Conservation (phyloP, 1,140 invertebrate genomes). For the Melipona quadrifasciata region DNA sequence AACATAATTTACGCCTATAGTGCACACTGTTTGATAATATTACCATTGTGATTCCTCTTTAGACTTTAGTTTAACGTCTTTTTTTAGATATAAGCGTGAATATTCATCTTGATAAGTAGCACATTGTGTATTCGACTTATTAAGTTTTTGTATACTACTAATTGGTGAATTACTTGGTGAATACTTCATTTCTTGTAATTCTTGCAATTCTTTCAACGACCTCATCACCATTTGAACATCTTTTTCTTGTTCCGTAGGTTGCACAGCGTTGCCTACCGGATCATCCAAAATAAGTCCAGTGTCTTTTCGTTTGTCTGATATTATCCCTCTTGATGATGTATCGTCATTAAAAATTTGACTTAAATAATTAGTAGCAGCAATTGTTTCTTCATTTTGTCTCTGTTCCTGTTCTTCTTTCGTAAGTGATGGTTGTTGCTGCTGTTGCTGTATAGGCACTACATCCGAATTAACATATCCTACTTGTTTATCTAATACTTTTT, state of each 20-base stretch:
- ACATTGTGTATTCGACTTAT: conserved; percentile 70
- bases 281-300: conserved; percentile 63
- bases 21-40: conserved; percentile 40
- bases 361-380: conserved; percentile 81
- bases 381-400: conserved; percentile 77
- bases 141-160: conserved; percentile 65
- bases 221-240: conserved; percentile 79
- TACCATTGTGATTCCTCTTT: conserved; percentile 77
- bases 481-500: conserved; percentile 64
- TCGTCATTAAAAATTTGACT: conserved; percentile 81
- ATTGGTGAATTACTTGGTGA: conserved; percentile 76
- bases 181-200: conserved; percentile 74
- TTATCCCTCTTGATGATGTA: conserved; percentile 44
- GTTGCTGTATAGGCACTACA: conserved; percentile 57
- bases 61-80: conserved; percentile 74
- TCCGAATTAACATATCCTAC: conserved; percentile 50
- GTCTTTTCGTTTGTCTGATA: conserved; percentile 68
- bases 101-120: conserved; percentile 73
- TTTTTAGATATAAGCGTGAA: conserved; percentile 74
- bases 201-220: conserved; percentile 74
- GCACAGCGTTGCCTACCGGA: conserved; percentile 50
- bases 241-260: conserved; percentile 73
- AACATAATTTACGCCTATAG: conserved; percentile 37
- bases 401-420: conserved; percentile 77
- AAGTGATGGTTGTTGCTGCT: conserved; percentile 44